phyloP scores from a whole-genome alignment of 2,888 invertebrate genomes.

The Stenolophus ochropezus region DNA sequence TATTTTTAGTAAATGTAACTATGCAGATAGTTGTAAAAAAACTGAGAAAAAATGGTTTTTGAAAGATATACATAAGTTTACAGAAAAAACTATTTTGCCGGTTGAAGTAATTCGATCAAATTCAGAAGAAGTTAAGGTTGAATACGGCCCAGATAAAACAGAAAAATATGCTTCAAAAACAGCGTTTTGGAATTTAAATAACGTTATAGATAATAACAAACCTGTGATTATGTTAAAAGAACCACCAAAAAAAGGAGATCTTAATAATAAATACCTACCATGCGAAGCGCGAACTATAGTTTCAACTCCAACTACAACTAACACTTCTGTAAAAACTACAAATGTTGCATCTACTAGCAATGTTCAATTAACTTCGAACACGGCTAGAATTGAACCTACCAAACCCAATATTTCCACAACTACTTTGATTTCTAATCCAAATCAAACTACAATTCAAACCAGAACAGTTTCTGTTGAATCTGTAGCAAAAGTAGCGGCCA shows the following conservation, averaged over 20 bases:
- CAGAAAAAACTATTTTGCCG: constrained; percentile 7
- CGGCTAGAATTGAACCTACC: background rate
- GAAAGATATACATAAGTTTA: constrained; percentile 21
- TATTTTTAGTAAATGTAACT: constrained; percentile 46
- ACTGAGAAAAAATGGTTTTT: constrained; percentile 15
- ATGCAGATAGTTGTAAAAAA: background rate
- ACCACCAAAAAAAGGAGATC: background rate
- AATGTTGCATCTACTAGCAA: background rate
- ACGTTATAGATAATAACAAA: constrained; percentile 17
- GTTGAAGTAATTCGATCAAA: background rate
- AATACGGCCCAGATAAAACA: background rate
- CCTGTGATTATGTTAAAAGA: background rate
- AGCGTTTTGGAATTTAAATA: constrained; percentile 4
- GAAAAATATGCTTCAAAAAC: background rate
- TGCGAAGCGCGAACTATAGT: background rate
- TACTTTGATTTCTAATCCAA: background rate
- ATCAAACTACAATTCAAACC: background rate
- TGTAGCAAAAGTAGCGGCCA: background rate
- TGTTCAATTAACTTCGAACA: background rate
- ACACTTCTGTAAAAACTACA: background rate
- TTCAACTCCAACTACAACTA: background rate
- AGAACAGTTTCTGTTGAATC: background rate
- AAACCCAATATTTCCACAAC: background rate
- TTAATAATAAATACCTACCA: background rate
- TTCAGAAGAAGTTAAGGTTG: background rate